A percentile compares a stretch with the other conserved stretches of the same genome.
phyloP scores from a whole-genome alignment of 2,888 invertebrate genomes.

The Diloba caeruleocephala region DNA sequence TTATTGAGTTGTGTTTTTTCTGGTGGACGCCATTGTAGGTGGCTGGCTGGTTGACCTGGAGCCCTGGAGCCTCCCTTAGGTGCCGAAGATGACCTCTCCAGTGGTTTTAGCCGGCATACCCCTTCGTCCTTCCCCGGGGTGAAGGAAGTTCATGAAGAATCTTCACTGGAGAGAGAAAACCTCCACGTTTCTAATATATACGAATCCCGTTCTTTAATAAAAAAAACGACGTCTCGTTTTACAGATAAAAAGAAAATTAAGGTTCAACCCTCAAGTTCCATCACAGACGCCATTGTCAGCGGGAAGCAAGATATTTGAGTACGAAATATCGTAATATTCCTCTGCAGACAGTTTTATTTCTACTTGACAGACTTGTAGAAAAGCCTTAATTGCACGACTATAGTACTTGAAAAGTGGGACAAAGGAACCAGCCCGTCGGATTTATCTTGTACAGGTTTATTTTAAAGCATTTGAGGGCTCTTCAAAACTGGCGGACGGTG shows the following conservation, averaged over 20 bases:
- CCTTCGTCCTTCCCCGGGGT: no score
- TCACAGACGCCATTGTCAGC: conserved; percentile 45
- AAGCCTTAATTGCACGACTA: conserved; percentile 61
- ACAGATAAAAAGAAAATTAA: conserved; percentile 29
- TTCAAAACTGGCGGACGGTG: conserved; percentile 12
- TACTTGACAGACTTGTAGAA: conserved; percentile 57
- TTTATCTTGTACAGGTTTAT: conserved; percentile 39
- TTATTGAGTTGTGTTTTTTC: no score
- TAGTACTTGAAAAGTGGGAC: conserved; percentile 46
- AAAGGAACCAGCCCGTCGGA: conserved; percentile 52
- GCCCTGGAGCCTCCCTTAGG: no score
- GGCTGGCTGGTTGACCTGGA: no score
- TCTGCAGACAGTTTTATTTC: conserved; percentile 62
- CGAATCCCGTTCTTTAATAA: conserved; percentile 31
- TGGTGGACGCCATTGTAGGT: no score
- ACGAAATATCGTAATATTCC: conserved; percentile 66
- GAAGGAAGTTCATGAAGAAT: no score
- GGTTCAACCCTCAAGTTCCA: conserved; percentile 15
- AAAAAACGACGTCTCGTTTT: conserved; percentile 16
- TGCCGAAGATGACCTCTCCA: no score
- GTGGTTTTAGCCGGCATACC: no score
- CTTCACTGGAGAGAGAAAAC: no score
- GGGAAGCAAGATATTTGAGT: conserved; percentile 61
- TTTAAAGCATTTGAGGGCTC: conserved; percentile 35
- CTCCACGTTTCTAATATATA: conserved; percentile 36